These are phyloP conservation scores for Heliothis peltigera DNA, from an alignment of 2,888 invertebrate genomes.

Conservation along the genomic window DNA sequence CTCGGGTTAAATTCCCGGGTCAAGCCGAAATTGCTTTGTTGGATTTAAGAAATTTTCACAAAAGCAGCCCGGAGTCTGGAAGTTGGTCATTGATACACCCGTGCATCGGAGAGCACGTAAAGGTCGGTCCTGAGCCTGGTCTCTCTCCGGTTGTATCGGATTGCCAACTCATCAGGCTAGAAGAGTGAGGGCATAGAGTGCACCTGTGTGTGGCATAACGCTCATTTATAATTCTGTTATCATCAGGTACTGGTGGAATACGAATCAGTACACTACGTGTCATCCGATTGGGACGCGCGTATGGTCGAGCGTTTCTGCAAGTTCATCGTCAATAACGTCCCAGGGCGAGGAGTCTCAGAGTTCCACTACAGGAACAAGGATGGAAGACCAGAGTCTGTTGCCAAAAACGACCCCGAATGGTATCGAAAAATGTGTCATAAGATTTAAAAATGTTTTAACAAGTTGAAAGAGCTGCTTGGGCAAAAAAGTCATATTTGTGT, in stretches of 20 bases:
- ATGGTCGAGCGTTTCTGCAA: constrained; percentile 91
- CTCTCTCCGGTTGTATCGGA: too few relatives aligned
- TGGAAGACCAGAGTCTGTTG: constrained; percentile 87
- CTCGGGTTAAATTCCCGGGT: too few relatives aligned
- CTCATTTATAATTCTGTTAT: not conserved
- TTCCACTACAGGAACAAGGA: constrained; percentile 91
- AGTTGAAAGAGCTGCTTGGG: not conserved
- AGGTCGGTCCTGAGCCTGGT: too few relatives aligned
- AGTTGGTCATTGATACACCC: too few relatives aligned
- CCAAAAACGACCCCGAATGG: constrained; percentile 89
- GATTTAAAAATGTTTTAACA: constrained; percentile 55
- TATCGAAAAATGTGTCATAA: constrained; percentile 86
- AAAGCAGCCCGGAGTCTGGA: too few relatives aligned
- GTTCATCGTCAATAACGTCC: constrained; percentile 90
- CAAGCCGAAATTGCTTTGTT: too few relatives aligned
- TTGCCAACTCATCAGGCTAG: too few relatives aligned
- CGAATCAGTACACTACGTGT: constrained; percentile 91
- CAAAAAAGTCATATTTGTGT: too few relatives aligned
- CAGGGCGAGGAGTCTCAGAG: constrained; percentile 93
- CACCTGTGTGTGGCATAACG: too few relatives aligned
- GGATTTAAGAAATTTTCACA: too few relatives aligned
- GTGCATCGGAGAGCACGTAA: too few relatives aligned
- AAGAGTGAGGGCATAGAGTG: too few relatives aligned
- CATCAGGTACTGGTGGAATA: constrained; percentile 90
- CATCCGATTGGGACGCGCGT: constrained; percentile 92